Evolutionary conservation across 2,888 invertebrate species (phyloP).

Genomic region (Dryocosmus kuriphilus): DNA sequence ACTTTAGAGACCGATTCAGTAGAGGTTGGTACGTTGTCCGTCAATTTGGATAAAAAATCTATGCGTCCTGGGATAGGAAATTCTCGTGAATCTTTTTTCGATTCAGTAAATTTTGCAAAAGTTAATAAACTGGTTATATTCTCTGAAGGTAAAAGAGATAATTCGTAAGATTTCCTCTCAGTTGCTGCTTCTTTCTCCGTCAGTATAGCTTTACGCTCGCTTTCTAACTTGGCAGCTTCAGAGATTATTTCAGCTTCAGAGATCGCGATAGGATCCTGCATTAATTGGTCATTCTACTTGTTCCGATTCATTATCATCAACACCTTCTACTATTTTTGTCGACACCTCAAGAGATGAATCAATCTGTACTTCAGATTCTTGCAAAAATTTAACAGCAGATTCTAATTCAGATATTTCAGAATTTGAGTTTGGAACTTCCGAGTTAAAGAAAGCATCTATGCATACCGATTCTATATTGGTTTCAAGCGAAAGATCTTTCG

Average conservation of each 20-base stretch:
- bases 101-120: slow-evolving; percentile 44
- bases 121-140: slow-evolving; percentile 46
- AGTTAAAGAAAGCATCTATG: slow-evolving; percentile 51
- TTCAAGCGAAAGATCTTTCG: slow-evolving; percentile 35
- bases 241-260: slow-evolving; percentile 76
- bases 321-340: slow-evolving; percentile 64
- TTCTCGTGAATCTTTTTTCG: not conserved
- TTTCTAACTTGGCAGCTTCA: slow-evolving; percentile 74
- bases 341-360: slow-evolving; percentile 72
- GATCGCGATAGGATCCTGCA: slow-evolving; percentile 70
- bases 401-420: slow-evolving; percentile 73
- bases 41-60: slow-evolving; percentile 40
- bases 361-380: slow-evolving; percentile 76
- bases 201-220: slow-evolving; percentile 66
- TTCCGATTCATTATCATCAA: slow-evolving; percentile 56
- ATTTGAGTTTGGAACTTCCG: slow-evolving; percentile 50
- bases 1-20: slow-evolving; percentile 66
- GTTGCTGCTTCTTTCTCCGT: slow-evolving; percentile 54
- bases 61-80: not conserved
- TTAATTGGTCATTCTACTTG: slow-evolving; percentile 63
- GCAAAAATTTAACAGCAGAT: slow-evolving; percentile 74
- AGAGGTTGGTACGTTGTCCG: slow-evolving; percentile 43
- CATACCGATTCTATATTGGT: slow-evolving; percentile 58
- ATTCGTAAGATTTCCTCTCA: slow-evolving; percentile 28
- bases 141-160: slow-evolving; percentile 34